phyloP scores from a whole-genome alignment of 2,888 invertebrate species.

The Pyrocoelia pectoralis region DNA sequence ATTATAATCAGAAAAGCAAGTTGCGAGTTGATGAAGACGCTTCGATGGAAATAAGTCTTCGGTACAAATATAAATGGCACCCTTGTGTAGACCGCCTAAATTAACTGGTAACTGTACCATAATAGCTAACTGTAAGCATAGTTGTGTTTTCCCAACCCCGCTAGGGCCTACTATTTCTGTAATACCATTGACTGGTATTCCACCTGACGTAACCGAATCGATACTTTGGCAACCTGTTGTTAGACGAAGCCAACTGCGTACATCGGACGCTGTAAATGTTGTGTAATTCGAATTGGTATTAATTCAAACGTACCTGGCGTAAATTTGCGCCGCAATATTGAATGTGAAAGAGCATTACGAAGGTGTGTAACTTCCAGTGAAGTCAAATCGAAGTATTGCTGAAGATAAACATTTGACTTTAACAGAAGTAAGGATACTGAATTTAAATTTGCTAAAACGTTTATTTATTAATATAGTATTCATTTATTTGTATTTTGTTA shows the following conservation, averaged over 20 bases:
- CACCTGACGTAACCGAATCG: slow-evolving; percentile 71
- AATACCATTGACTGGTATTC: slow-evolving; percentile 72
- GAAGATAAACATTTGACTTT: neutral
- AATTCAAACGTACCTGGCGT: neutral
- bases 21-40: slow-evolving; percentile 67
- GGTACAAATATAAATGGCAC: slow-evolving; percentile 77
- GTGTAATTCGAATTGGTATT: neutral
- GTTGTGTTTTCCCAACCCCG: slow-evolving; percentile 83
- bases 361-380: neutral
- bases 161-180: slow-evolving; percentile 85
- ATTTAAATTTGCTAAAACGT: slow-evolving; percentile 23
- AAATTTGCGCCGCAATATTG: neutral
- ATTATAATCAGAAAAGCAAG: slow-evolving; percentile 54
- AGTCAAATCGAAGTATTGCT: neutral
- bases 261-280: slow-evolving; percentile 40
- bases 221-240: slow-evolving; percentile 67
- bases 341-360: neutral
- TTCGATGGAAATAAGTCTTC: slow-evolving; percentile 80
- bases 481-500: slow-evolving; percentile 53
- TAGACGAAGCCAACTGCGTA: slow-evolving; percentile 50
- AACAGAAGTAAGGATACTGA: slow-evolving; percentile 21
- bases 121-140: slow-evolving; percentile 75
- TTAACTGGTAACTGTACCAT: slow-evolving; percentile 66
- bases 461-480: slow-evolving; percentile 42
- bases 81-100: slow-evolving; percentile 62